Base-by-base conservation (phyloP, 2,797 vertebrate species). In the Molossus molossus region DNA sequence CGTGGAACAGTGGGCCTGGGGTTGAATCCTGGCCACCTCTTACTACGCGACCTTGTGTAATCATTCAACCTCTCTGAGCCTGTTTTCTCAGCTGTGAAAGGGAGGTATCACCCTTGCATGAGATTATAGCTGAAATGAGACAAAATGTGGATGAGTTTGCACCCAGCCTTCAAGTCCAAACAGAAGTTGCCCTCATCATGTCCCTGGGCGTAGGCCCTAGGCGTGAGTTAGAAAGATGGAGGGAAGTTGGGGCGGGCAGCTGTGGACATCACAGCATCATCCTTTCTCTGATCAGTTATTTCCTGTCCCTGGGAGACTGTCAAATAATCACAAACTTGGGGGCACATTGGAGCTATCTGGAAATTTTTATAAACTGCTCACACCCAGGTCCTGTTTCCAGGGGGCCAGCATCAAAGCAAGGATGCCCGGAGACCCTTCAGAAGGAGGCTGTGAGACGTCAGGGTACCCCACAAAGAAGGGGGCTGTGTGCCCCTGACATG, bases 1-100 rank as follows among this genome's bases (percentile, higher is more conserved):
- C 58, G 6, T 1, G 60, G 58, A 55, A 58, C 29, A 33, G n/a
- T 27, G 11, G 21, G 48, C 64, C 40, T 14, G 17, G 37, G 27
- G 23, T 65, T 60, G 65, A 40, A 29, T 90, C 37, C 69, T 18
- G 20, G n/a, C 10, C 12, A 53, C 23, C 4, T 70, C n/a, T 90
- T 83, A 18, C 27, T 48, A 58, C 67, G 70, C 79, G 85, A 87
- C 70, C 70, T 67, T 29, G 17, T 21, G 3, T 6, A 21, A 25
- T 40, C 67, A 27, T 14, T 60, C 73, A 65, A 5, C 25, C 9
- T 73, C 77, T 80, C 67, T 83, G 58, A 73, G 62, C 45, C 33
- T 58, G 65, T 90, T 81, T 94, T 48, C 37, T 89, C 85, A 29
- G 4, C 23, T 93, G 12, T 79, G 62, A 67, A 89, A 55, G 81